phyloP scores from a whole-genome alignment of 2,888 invertebrate genomes.

The Atherix ibis region DNA sequence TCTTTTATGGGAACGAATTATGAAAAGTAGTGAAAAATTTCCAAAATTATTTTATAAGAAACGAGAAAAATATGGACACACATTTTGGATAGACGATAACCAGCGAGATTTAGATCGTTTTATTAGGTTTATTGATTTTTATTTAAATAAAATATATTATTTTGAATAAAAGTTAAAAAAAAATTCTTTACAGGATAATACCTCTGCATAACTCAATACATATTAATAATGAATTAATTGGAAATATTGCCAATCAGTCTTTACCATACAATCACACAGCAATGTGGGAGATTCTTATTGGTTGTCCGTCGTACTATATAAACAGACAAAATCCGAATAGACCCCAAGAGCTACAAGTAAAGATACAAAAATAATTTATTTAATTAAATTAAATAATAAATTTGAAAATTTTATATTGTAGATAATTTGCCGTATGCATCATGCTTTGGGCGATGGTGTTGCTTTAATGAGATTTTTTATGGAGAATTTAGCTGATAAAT shows the following conservation, averaged over 20 bases:
- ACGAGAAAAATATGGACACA: constrained; percentile 35
- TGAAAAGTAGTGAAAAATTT: constrained; percentile 13
- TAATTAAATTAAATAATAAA: no score
- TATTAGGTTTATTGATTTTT: constrained; percentile 33
- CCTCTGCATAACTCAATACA: no score
- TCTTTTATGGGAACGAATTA: constrained; percentile 11
- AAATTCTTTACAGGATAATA: no score
- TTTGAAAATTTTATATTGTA: no score
- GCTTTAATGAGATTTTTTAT: constrained; percentile 35
- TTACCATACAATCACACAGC: constrained; percentile 35
- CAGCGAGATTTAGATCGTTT: constrained; percentile 31
- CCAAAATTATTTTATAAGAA: constrained; percentile 34
- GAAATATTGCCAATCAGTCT: constrained; percentile 28
- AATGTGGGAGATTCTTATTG: constrained; percentile 38
- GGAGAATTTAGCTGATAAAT: constrained; percentile 32
- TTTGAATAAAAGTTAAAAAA: no score
- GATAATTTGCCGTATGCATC: constrained; percentile 38
- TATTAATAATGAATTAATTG: constrained; percentile 25
- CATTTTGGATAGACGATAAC: constrained; percentile 34
- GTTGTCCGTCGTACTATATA: constrained; percentile 16
- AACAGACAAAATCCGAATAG: no score
- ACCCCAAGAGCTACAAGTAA: no score
- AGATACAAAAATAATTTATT: no score
- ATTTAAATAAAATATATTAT: no score
- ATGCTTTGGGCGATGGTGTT: constrained; percentile 39